Base-by-base conservation (phyloP, 2,888 invertebrate species). In the Temnothorax unifasciatus region DNA sequence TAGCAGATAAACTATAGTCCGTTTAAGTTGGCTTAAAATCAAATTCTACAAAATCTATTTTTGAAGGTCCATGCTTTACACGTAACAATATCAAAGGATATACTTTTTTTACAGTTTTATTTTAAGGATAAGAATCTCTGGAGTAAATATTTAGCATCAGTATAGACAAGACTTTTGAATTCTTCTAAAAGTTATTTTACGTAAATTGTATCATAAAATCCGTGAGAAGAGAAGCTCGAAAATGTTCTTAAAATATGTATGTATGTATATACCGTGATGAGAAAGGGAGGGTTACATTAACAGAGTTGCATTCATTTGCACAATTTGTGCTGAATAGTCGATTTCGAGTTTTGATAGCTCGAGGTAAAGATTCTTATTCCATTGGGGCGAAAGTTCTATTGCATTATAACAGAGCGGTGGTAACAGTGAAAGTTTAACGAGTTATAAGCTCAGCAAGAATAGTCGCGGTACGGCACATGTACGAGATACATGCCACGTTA, bases 391-490 rank as follows among this genome's bases (percentile, higher is more conserved):
- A 76, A 77, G 54, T 77, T 57, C 21, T n/a, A 34, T 29, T 77
- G 15, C 21, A 13, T 52, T 47, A 52, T 25, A 25, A 66, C 66
- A 64, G 21, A 38, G 25, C 50, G 38, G 18, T n/a, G 25, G 41
- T 66, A 50, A 54, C 41, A 54, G n/a, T 57, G 57, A 59, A 79
- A 79, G 71, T 71, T 79, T 79, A 71, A 79, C 71, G 59, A 79
- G 71, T 59, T 79, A 47, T 79, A 71, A 81, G 25, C 59, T 50
- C 47, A n/a, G n/a, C 34, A 69, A 44, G 77, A 71, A 73, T 54
- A 52, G 41, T 68, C 71, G 21, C 47, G 5, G 68, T 50, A 47
- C 57, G 57, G 34, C 34, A 47, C 57, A 59, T 8, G 34, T 34
- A 11, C 59, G 44, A 79, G 57, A 79, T 69, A 69, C 41, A 52